A percentile compares a stretch with the other conserved stretches of the same genome.
Conservation (phyloP, 2,888 invertebrate genomes). For the Ochropacha duplaris region DNA sequence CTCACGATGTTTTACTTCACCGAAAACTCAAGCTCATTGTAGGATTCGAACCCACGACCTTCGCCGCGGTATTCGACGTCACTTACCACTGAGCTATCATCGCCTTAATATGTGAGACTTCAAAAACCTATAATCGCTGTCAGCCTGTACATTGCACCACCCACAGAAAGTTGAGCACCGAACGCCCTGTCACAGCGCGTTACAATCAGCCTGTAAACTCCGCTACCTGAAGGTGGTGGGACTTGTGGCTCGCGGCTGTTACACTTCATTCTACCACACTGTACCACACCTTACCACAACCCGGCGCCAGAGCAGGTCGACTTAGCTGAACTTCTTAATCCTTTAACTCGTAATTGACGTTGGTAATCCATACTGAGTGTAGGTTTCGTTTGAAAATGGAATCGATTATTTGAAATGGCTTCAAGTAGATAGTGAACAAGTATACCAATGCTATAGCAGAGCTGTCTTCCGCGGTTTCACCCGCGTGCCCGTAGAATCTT, state of each 20-base stretch:
- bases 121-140: background rate
- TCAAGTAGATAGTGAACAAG: too few species aligned
- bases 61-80: too few species aligned
- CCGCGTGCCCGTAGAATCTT: too few species aligned
- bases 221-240: slow-evolving; percentile 1
- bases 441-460: too few species aligned
- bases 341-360: background rate
- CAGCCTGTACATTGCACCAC: slow-evolving; percentile 9
- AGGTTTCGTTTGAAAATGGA: background rate
- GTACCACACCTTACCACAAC: background rate
- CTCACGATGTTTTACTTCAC: too few species aligned
- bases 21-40: too few species aligned
- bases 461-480: too few species aligned
- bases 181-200: slow-evolving; percentile 59
- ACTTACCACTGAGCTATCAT: too few species aligned
- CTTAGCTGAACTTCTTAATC: background rate
- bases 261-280: background rate
- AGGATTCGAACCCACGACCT: too few species aligned
- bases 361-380: background rate
- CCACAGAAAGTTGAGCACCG: slow-evolving; percentile 42
- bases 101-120: too few species aligned
- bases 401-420: background rate
- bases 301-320: background rate
- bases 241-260: slow-evolving; percentile 2
- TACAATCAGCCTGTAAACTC: slow-evolving; percentile 45